phyloP scores from a whole-genome alignment of 2,888 invertebrate genomes.

The Yponomeuta sedellus region DNA sequence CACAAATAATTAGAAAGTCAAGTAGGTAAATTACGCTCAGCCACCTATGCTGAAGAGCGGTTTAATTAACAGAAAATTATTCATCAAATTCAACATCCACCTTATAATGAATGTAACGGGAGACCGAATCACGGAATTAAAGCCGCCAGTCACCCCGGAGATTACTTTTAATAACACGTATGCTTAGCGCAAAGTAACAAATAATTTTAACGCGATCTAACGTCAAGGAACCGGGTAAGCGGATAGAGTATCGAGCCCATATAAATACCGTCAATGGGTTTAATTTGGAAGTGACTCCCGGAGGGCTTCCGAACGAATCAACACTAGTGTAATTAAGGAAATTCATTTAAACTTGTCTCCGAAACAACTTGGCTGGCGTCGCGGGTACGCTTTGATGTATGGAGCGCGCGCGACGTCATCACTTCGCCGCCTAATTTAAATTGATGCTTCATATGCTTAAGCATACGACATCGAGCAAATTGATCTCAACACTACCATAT shows the following conservation, averaged over 20 bases:
- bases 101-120: constrained; percentile 9
- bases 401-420: constrained; percentile 22
- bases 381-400: constrained; percentile 48
- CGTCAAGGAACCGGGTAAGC: constrained; percentile 35
- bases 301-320: constrained; percentile 48
- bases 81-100: not conserved
- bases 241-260: constrained; percentile 43
- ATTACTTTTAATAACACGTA: constrained; percentile 31
- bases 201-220: constrained; percentile 39
- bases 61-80: not conserved
- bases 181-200: constrained; percentile 32
- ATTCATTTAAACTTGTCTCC: constrained; percentile 63
- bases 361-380: constrained; percentile 38
- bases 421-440: constrained; percentile 39
- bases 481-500: not conserved
- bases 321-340: constrained; percentile 69
- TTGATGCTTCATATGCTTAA: constrained; percentile 23
- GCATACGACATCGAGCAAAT: not conserved
- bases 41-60: not conserved
- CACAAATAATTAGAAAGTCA: not conserved
- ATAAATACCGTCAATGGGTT: constrained; percentile 33
- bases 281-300: constrained; percentile 36
- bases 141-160: constrained; percentile 4
- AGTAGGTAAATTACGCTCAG: not conserved
- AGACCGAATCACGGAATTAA: constrained; percentile 8